Percentiles rank a stretch among this genome's conserved stretches.
phyloP scores from a whole-genome alignment of 2,888 invertebrate species.

The Epinotia bilunana region DNA sequence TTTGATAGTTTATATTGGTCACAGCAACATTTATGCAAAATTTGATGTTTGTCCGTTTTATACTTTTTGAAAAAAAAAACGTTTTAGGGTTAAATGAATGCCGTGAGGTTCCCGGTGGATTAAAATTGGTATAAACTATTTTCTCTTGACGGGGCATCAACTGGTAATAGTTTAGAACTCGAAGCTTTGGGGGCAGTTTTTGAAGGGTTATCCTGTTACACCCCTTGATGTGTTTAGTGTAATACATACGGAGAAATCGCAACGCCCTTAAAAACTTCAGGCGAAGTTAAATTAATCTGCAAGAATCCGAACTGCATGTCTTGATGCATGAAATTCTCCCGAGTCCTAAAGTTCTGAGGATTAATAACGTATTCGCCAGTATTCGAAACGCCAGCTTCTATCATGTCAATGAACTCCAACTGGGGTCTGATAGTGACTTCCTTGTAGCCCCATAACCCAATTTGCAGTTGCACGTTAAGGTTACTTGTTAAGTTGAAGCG shows the following conservation, averaged over 20 bases:
- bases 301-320: constrained; percentile 94
- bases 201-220: no score
- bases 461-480: constrained; percentile 89
- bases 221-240: no score
- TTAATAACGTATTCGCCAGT: constrained; percentile 89
- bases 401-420: constrained; percentile 90
- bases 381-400: constrained; percentile 87
- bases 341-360: constrained; percentile 88
- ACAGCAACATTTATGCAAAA: no score
- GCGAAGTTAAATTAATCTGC: constrained; percentile 93
- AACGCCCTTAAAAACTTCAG: constrained; percentile 86
- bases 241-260: constrained; percentile 89
- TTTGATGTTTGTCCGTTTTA: no score
- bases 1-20: no score
- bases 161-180: no score
- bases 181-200: no score
- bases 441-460: constrained; percentile 95
- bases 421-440: constrained; percentile 93
- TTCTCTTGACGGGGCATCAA: no score
- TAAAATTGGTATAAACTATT: no score
- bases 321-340: constrained; percentile 87
- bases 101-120: no score
- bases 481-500: constrained; percentile 93
- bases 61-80: no score
- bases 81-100: no score